Evolutionary conservation across 2,797 vertebrate species (phyloP).

Genomic region (Chelon auratus): DNA sequence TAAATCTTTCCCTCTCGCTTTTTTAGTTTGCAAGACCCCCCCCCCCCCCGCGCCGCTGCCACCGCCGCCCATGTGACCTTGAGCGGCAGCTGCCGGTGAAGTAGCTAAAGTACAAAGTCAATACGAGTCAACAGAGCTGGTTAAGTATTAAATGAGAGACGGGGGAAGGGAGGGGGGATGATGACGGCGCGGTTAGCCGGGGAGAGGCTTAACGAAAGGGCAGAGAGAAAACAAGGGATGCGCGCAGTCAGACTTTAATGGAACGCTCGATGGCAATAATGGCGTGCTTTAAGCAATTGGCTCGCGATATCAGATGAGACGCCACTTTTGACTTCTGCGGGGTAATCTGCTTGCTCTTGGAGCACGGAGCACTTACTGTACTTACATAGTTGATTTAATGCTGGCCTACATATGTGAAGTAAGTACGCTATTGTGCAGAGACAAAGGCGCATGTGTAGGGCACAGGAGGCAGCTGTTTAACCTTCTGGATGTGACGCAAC

Average conservation of each 20-base stretch:
- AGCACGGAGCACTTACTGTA: not conserved
- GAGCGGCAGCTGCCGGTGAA: slow-evolving; percentile 62
- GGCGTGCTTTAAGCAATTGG: slow-evolving; percentile 34
- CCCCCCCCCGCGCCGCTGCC: too few relatives aligned
- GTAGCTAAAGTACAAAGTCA: slow-evolving; percentile 76
- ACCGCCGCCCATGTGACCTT: slow-evolving; percentile 61
- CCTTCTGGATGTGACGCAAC: not conserved
- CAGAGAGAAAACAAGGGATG: slow-evolving; percentile 32
- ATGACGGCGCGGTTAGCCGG: slow-evolving; percentile 51
- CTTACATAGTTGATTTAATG: not conserved
- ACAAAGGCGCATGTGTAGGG: not conserved
- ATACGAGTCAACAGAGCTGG: slow-evolving; percentile 73
- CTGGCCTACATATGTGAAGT: slow-evolving; percentile 1
- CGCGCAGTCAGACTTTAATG: slow-evolving; percentile 39
- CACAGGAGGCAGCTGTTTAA: not conserved
- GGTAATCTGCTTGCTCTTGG: slow-evolving; percentile 22
- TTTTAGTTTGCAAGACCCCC: slow-evolving; percentile 14
- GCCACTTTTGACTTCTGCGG: slow-evolving; percentile 33
- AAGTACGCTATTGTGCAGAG: not conserved
- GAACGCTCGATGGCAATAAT: slow-evolving; percentile 48
- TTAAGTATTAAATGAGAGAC: slow-evolving; percentile 78
- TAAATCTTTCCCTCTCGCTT: slow-evolving; percentile 28
- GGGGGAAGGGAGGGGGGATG: slow-evolving; percentile 36
- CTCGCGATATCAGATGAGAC: slow-evolving; percentile 29
- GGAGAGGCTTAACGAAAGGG: slow-evolving; percentile 49